A percentile compares a stretch with the other conserved stretches of the same genome.
Conservation (phyloP, 1,140 invertebrate species). For the Pentalonia nigronervosa region DNA sequence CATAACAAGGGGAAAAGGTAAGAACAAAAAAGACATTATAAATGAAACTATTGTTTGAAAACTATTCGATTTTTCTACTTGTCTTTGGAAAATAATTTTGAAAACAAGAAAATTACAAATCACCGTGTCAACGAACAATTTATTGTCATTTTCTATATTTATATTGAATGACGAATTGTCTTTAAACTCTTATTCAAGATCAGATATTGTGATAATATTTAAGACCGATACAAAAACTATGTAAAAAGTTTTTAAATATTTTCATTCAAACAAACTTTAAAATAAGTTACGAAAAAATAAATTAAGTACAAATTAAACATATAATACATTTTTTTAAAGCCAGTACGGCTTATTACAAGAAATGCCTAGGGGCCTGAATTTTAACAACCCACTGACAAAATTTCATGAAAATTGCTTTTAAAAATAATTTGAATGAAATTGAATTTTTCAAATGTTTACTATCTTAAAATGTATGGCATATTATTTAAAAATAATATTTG, state of each 20-base stretch:
- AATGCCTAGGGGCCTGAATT: not conserved
- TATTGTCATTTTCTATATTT: not conserved
- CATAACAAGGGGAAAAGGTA: not conserved
- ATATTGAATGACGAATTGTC: not conserved
- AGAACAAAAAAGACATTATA: constrained; percentile 4
- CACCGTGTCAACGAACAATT: not conserved
- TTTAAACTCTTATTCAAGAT: not conserved
- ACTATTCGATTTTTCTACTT: not conserved
- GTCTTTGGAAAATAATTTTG: not conserved
- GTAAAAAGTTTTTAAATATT: not conserved
- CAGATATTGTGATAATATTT: not conserved
- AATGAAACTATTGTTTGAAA: not conserved
- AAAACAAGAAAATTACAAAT: not conserved
- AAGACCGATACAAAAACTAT: not conserved
- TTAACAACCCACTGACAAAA: not conserved
- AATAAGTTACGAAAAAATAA: not conserved
- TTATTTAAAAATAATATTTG: too few relatives aligned
- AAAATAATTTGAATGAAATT: not conserved
- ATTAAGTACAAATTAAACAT: not conserved
- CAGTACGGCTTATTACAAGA: not conserved
- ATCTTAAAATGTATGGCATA: too few relatives aligned
- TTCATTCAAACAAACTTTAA: not conserved
- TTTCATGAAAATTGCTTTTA: not conserved
- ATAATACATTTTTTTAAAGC: not conserved
- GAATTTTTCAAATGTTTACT: not conserved